Evolutionary conservation across 2,797 vertebrate species (phyloP).

Genomic region (Nothura maculosa): DNA sequence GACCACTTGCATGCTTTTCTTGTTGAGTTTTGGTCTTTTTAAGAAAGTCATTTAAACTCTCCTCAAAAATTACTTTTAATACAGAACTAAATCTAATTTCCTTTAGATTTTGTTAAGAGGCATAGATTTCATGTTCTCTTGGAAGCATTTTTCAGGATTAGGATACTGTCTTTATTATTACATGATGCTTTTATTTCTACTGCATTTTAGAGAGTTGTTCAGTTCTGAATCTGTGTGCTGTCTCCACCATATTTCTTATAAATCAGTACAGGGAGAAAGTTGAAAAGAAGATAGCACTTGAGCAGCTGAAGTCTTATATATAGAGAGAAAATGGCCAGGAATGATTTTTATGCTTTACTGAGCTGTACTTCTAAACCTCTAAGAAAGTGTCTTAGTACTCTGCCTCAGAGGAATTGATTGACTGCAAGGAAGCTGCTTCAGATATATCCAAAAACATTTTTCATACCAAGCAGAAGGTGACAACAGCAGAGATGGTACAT

Average conservation of each 20-base stretch:
- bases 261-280: not conserved
- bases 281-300: not conserved
- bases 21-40: not conserved
- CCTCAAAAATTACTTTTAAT: not conserved
- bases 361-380: not conserved
- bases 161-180: not conserved
- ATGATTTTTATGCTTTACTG: constrained; percentile 1
- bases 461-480: not conserved
- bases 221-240: not conserved
- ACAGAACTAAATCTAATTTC: not conserved
- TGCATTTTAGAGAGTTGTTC: not conserved
- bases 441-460: constrained; percentile 6
- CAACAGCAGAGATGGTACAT: not conserved
- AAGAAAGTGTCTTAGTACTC: not conserved
- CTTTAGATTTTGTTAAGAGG: not conserved
- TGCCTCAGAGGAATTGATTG: constrained; percentile 8
- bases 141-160: not conserved
- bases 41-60: not conserved
- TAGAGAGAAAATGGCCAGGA: constrained; percentile 6
- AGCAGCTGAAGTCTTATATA: constrained; percentile 37
- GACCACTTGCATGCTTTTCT: not conserved
- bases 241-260: constrained; percentile 15
- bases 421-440: not conserved
- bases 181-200: not conserved
- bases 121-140: not conserved